Conservation (phyloP, 2,888 invertebrate species). For the Ennomos quercinarius region DNA sequence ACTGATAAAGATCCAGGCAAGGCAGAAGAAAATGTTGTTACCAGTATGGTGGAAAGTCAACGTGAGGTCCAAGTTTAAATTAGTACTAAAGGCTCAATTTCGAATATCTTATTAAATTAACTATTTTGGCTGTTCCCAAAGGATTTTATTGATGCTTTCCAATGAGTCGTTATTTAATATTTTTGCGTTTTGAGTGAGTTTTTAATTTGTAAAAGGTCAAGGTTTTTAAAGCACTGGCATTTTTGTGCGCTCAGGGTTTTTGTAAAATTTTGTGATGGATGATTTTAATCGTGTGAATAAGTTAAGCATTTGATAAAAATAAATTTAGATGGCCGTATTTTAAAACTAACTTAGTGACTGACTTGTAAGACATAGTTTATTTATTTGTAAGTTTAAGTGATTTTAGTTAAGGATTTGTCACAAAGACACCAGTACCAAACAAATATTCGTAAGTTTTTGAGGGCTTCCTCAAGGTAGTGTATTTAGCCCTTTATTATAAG, state of each 20-base stretch:
- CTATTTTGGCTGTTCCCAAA: constrained; percentile 17
- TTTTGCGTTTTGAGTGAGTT: constrained; percentile 29
- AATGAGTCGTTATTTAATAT: constrained; percentile 21
- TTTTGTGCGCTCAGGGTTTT: constrained; percentile 11
- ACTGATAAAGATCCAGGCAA: constrained; percentile 56
- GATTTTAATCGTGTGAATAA: constrained; percentile 24
- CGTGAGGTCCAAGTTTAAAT: constrained; percentile 56
- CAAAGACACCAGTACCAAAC: constrained; percentile 74
- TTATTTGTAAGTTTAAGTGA: constrained; percentile 34
- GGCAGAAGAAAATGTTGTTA: constrained; percentile 59
- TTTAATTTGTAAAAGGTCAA: constrained; percentile 39
- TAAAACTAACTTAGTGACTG: constrained; percentile 50
- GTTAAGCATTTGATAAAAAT: constrained; percentile 32
- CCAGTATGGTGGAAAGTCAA: constrained; percentile 70
- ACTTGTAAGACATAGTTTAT: constrained; percentile 39
- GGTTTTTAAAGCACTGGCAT: constrained; percentile 25
- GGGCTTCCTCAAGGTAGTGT: constrained; percentile 26
- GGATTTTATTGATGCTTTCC: constrained; percentile 25
- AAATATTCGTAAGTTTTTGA: constrained; percentile 65
- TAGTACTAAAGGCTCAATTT: not conserved
- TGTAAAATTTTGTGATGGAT: constrained; percentile 13
- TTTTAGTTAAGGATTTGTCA: constrained; percentile 47
- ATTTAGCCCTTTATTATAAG: constrained; percentile 19
- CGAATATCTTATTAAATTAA: not conserved
- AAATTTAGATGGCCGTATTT: constrained; percentile 58